phyloP scores from a whole-genome alignment of 2,888 invertebrate species.

The Pemphredon lugubris region DNA sequence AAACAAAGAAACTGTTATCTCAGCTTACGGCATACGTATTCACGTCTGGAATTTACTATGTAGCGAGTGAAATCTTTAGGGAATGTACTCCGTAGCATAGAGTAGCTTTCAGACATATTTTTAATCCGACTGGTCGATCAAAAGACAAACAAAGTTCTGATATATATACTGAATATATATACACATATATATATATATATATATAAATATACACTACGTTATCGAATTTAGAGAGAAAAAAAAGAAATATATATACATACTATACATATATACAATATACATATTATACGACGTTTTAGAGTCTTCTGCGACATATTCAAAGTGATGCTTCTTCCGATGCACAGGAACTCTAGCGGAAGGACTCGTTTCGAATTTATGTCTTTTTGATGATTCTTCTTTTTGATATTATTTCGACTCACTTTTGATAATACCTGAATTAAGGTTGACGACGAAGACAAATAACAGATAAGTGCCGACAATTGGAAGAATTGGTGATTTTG shows the following conservation, averaged over 20 bases:
- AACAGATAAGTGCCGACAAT: background rate
- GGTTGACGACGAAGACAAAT: conserved; percentile 17
- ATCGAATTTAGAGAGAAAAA: conserved; percentile 42
- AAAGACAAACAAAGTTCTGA: conserved; percentile 67
- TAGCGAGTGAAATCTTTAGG: conserved; percentile 26
- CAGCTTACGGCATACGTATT: no score
- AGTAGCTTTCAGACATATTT: conserved; percentile 60
- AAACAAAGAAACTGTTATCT: no score
- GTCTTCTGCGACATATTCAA: conserved; percentile 21
- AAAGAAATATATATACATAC: conserved; percentile 22
- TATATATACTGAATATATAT: no score
- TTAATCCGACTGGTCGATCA: conserved; percentile 63
- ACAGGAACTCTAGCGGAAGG: conserved; percentile 13
- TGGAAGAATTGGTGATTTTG: background rate
- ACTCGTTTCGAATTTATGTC: conserved; percentile 23
- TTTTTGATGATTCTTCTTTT: conserved; percentile 46
- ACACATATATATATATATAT: conserved; percentile 45
- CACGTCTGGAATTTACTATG: no score
- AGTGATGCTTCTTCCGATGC: conserved; percentile 16
- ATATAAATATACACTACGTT: conserved; percentile 48
- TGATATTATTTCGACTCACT: conserved; percentile 34
- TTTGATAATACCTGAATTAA: conserved; percentile 28
- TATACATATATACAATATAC: conserved; percentile 38
- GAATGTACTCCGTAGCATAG: conserved; percentile 33
- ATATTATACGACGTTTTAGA: conserved; percentile 46